Conservation (phyloP, 2,113 vertebrate species). For the Apodemus sylvaticus region DNA sequence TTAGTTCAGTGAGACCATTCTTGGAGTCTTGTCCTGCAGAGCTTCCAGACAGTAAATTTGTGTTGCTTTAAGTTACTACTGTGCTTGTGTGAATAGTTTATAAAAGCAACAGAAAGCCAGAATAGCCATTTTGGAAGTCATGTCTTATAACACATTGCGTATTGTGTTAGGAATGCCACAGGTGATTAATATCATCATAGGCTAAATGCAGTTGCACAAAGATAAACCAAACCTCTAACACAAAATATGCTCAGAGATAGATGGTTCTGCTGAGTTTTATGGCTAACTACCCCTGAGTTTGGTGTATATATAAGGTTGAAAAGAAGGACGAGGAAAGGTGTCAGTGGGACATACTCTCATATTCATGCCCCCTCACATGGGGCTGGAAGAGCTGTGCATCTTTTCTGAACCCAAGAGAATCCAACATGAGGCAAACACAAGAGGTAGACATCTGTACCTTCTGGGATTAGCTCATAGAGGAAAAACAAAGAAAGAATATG, state of each 20-base stretch:
- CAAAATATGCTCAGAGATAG: neutral
- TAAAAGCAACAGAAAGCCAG: neutral
- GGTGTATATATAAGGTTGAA: neutral
- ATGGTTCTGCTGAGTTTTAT: neutral
- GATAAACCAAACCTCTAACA: neutral
- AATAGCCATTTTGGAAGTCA: neutral
- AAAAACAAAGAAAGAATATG: neutral
- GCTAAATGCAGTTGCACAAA: neutral
- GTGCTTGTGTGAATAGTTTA: neutral
- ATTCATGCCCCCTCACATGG: neutral
- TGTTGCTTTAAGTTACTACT: neutral
- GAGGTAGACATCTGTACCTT: neutral
- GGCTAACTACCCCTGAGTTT: neutral
- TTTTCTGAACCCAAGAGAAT: neutral
- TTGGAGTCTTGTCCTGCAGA: constrained; percentile 6
- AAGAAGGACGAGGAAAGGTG: neutral
- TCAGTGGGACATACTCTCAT: neutral
- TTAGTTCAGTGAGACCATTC: neutral
- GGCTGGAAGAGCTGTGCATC: neutral
- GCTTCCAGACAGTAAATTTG: neutral
- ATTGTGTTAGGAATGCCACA: neutral
- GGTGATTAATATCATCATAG: neutral
- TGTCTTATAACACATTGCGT: neutral
- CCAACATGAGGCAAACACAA: neutral
- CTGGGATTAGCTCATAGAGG: neutral